Base-by-base conservation (phyloP, 2,888 invertebrate species). In the Sarcophaga variegata region DNA sequence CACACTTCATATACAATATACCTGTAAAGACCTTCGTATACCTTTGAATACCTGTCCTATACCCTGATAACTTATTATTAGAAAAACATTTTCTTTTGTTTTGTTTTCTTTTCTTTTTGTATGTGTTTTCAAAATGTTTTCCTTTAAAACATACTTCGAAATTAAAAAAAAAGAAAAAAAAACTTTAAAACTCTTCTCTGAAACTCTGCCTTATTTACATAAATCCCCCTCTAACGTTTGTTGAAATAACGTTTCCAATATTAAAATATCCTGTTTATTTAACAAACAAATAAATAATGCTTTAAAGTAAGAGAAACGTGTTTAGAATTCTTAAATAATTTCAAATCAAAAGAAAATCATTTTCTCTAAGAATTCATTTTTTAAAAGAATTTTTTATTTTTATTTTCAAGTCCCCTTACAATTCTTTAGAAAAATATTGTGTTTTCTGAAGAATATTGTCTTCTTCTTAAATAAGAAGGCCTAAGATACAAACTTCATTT, bases 221-320 rank as follows among this genome's bases (percentile, higher is more conserved):
- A 47, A 37, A 47, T 67, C 20, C 62, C 54, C 27, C 64, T 37
- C 37, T 60, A 22, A 54, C 25, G 45, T 12, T 64, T 14, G 62
- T 63, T 49, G 4, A 22, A 3, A 71, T 5, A 63, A 82, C 71
- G 64, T 72, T 60, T 37, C 54, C 17, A 17, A 47, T 67, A 45
- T 71, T 59, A 66, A 83, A 83, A 72, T 78, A 78, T 78, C 83
- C 78, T 78, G 83, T 72, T 83, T 77, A 27, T 64, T 71, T 64
- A 11, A 37, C 54, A 10, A 47, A 49, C 71, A 83, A 1, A 12
- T 72, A 77, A 76, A 77, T 66, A 72, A 66, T 71, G n/a, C 59
- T 64, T 72, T 83, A 54, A 54, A 17, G 17, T 54, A 12, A 54
- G 20, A 37, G 1, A 74, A 74, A 83, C 72, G 72, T 83, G 72